Evolutionary conservation across 2,888 invertebrate species (phyloP), one percentile per base, ranked within the genome.

Genomic region (Cepaea hortensis): DNA sequence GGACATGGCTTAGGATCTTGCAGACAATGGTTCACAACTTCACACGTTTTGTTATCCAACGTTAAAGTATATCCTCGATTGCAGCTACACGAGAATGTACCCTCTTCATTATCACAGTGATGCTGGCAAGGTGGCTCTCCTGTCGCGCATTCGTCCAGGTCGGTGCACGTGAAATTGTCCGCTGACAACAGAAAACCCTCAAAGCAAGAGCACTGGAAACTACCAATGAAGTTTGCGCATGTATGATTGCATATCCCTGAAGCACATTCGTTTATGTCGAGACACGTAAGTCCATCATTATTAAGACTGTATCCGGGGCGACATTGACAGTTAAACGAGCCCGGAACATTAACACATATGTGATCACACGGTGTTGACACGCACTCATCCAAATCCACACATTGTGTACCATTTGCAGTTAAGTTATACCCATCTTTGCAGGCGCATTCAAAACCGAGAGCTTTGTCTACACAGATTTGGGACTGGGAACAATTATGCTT

Each of bases 361-460:
- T 68, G 68, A 13, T 79, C 48, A 18, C 55, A 55, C 3, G 18
- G n/a, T 15, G 3, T 1, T n/a, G 11, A 9, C 13, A 50, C 55
- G n/a, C 79, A 79, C 55, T 79, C 79, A 50, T 79, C n/a, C 18
- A 83, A 70, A 50, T 83, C 50, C 48, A 72, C 72, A 65, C 50
- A 83, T 11, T 7, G 18, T 68, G 18, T 15, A 15, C 15, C 48
- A 35, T 70, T 72, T 11, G 9, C 18, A 5, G 9, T 6, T 23
- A 83, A 18, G 11, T 3, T 20, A 61, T 46, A 77, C 3, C 65
- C 65, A 23, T 20, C 9, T 11, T 9, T 13, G 18, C 84, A 76
- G 2, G 11, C 23, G 46, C 73, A 65, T 15, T 77, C 65, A n/a
- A 11, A 65, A 9, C 23, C 61, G n/a, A 13, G 11, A 68, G 23